phyloP scores from a whole-genome alignment of 2,113 vertebrate genomes.

The Tupaia tana region DNA sequence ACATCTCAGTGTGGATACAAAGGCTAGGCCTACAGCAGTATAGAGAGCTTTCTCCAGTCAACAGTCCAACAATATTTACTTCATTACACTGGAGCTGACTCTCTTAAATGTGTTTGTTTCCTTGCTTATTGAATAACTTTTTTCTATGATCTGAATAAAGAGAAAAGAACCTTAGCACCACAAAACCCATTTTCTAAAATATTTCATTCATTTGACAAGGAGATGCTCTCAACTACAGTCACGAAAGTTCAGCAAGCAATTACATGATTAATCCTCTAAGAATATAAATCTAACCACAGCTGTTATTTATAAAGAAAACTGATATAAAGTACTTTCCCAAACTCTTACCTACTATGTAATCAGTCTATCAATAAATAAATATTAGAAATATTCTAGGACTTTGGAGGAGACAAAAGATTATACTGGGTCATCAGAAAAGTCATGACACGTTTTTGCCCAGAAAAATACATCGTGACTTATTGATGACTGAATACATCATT shows the following conservation, averaged over 20 bases:
- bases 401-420: not conserved
- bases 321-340: not conserved
- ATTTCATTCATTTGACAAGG: slow-evolving; percentile 39
- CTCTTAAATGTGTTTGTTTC: slow-evolving; percentile 5
- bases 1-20: not conserved
- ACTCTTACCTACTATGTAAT: not conserved
- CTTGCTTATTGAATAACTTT: slow-evolving; percentile 37
- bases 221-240: slow-evolving; percentile 51
- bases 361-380: not conserved
- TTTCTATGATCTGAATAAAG: not conserved
- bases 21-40: not conserved
- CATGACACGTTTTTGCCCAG: no score
- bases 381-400: not conserved
- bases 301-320: not conserved
- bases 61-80: not conserved
- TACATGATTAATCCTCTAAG: slow-evolving; percentile 44
- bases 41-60: not conserved
- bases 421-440: no score
- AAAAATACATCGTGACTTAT: no score
- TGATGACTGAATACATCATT: not conserved
- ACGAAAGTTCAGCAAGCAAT: slow-evolving; percentile 39
- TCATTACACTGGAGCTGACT: not conserved
- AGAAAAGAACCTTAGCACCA: slow-evolving; percentile 7
- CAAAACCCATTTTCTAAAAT: slow-evolving; percentile 47
- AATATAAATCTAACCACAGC: not conserved